Evolutionary conservation across 2,113 vertebrate species (phyloP).

Genomic region (Monarcha castaneiventris): DNA sequence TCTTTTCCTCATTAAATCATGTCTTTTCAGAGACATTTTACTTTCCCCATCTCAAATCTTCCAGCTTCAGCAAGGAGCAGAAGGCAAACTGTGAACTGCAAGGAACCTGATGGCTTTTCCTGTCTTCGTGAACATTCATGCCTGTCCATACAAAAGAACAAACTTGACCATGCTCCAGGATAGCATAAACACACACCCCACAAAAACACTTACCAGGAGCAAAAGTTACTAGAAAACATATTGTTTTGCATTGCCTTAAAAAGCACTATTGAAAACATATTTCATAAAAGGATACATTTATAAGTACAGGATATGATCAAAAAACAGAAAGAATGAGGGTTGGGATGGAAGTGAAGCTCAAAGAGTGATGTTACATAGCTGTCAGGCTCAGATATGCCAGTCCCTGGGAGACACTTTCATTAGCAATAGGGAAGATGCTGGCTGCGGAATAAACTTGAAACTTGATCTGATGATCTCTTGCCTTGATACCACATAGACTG

Average conservation of each 20-base stretch:
- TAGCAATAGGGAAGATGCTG: constrained; percentile 20
- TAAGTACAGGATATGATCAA: constrained; percentile 38
- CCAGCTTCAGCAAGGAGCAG: not conserved
- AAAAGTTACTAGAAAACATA: not conserved
- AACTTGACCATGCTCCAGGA: not conserved
- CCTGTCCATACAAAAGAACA: not conserved
- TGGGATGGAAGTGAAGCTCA: constrained; percentile 44
- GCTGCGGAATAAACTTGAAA: constrained; percentile 50
- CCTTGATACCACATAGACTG: constrained; percentile 40
- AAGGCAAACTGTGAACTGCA: not conserved
- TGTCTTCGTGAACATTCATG: not conserved
- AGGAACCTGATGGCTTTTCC: not conserved
- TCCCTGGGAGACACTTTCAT: constrained; percentile 55
- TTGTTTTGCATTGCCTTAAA: not conserved
- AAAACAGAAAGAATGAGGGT: constrained; percentile 29
- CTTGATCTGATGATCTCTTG: constrained; percentile 56
- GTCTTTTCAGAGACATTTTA: not conserved
- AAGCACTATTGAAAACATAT: not conserved
- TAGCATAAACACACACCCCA: not conserved
- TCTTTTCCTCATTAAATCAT: constrained; percentile 16
- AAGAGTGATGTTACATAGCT: constrained; percentile 34
- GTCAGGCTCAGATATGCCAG: constrained; percentile 43
- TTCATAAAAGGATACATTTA: not conserved
- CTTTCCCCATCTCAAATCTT: not conserved
- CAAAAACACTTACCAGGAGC: not conserved